Evolutionary conservation across 2,797 vertebrate genomes (phyloP), one percentile per base, ranked within the genome.

Genomic region (Dermochelys coriacea): DNA sequence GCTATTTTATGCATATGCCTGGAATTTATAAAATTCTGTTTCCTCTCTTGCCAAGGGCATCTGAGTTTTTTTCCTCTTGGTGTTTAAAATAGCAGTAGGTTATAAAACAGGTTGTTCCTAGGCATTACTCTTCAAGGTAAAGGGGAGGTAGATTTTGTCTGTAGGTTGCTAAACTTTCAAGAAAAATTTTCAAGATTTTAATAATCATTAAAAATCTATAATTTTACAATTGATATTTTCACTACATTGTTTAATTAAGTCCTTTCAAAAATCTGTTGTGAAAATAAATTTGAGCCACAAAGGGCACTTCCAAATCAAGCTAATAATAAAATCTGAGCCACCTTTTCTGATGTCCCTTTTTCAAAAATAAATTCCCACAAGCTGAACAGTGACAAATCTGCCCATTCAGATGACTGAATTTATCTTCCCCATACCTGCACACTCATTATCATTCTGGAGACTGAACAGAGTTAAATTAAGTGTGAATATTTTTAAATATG

Each of bases 401-500:
- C 49, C 5, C 19, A 51, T 95, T 54, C 79, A 92, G 37, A 91
- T 84, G 77, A 94, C 82, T 87, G 29, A 91, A 94, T 85, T 94
- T 91, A 87, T 93, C 92, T 85, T 34, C 27, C 15, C 31, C 61
- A 57, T 90, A 92, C 94, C 91, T 87, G 77, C 47, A 91, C 77
- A 71, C 59, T 83, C 84, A 95, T 80, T 92, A 45, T 79, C 45
- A 19, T 79, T 77, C 34, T 47, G 87, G 51, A 96, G 45, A 92
- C 90, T 91, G 50, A 94, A 92, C 51, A 84, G 52, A 96, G 50
- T 93, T 93, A 94, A 97, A 95, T 91, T 91, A 95, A 85, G 64
- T 85, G 71, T 92, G 90, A 96, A 89, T 77, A 93, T 94, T 96
- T 95, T 96, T 29, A 94, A 93, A 91, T 84, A 93, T 8, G 47